Percentiles rank a stretch among this genome's conserved stretches.
Evolutionary conservation across 30 jellyfish, hydroid and myxozoan genomes (phyloP).

Genomic region (Turritopsis rubra): DNA sequence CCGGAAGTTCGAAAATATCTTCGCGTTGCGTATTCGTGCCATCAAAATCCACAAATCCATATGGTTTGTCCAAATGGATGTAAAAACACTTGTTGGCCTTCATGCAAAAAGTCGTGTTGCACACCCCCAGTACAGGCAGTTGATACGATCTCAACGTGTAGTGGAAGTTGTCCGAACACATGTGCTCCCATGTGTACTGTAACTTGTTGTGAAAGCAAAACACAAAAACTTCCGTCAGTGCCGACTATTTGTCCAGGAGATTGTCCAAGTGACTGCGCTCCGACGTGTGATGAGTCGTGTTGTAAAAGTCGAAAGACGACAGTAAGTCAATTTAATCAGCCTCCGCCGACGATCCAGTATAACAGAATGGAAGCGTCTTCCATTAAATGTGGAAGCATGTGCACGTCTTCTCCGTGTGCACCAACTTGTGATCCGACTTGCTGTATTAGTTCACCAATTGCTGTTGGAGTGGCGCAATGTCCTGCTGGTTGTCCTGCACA

Average conservation of each 20-base stretch:
- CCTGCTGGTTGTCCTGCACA: slow-evolving; percentile 25
- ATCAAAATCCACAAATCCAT: slow-evolving; percentile 56
- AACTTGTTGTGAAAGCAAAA: slow-evolving; percentile 47
- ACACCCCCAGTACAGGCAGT: slow-evolving; percentile 55
- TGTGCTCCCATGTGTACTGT: slow-evolving; percentile 43
- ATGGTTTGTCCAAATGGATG: slow-evolving; percentile 68
- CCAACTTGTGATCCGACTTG: slow-evolving; percentile 11
- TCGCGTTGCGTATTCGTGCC: slow-evolving; percentile 61
- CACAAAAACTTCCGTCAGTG: slow-evolving; percentile 19
- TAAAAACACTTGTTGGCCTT: slow-evolving; percentile 72
- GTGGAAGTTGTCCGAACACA: slow-evolving; percentile 21
- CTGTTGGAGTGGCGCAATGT: background rate
- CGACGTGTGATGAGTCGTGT: slow-evolving; percentile 9
- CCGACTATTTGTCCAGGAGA: slow-evolving; percentile 8
- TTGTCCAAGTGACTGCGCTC: slow-evolving; percentile 21
- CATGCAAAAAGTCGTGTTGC: slow-evolving; percentile 63
- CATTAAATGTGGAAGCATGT: background rate
- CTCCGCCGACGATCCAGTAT: slow-evolving; percentile 14
- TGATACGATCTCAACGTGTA: slow-evolving; percentile 31
- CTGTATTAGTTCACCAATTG: background rate
- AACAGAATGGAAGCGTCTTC: background rate
- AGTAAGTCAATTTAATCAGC: background rate
- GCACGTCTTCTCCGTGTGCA: background rate
- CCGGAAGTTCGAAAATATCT: slow-evolving; percentile 77
- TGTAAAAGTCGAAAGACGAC: background rate